These are phyloP conservation scores for Leptopilina syphax DNA, from an alignment of 2,888 invertebrate species.

Conservation along the genomic window DNA sequence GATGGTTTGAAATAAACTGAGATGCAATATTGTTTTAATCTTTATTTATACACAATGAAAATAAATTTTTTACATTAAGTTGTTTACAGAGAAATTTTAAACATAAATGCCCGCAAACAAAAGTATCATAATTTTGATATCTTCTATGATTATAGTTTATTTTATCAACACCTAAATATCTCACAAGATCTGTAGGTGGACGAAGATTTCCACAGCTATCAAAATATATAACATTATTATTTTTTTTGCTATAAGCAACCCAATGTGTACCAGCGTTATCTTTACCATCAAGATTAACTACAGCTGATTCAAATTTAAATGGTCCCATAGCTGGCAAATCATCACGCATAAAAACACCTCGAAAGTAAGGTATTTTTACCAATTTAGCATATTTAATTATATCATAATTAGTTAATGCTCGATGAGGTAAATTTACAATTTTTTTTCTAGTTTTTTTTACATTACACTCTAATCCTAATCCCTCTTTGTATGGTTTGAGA, in stretches of 20 bases:
- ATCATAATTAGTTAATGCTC: not conserved
- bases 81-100: slow-evolving; percentile 17
- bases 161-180: not conserved
- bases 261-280: too few relatives aligned
- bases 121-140: not conserved
- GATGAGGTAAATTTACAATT: not conserved
- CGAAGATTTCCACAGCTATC: not conserved
- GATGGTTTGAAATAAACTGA: not conserved
- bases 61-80: not conserved
- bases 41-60: not conserved
- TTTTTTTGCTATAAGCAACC: too few relatives aligned
- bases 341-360: slow-evolving; percentile 1
- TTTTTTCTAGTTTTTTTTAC: not conserved
- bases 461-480: not conserved
- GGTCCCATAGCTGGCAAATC: not conserved
- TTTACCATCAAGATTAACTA: too few relatives aligned
- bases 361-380: not conserved
- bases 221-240: not conserved
- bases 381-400: not conserved
- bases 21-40: not conserved
- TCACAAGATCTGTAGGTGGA: not conserved
- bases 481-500: not conserved
- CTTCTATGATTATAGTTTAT: not conserved
- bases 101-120: slow-evolving; percentile 21
- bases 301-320: too few relatives aligned